phyloP scores from a whole-genome alignment of 2,888 invertebrate genomes.

The Colostygia pectinataria region DNA sequence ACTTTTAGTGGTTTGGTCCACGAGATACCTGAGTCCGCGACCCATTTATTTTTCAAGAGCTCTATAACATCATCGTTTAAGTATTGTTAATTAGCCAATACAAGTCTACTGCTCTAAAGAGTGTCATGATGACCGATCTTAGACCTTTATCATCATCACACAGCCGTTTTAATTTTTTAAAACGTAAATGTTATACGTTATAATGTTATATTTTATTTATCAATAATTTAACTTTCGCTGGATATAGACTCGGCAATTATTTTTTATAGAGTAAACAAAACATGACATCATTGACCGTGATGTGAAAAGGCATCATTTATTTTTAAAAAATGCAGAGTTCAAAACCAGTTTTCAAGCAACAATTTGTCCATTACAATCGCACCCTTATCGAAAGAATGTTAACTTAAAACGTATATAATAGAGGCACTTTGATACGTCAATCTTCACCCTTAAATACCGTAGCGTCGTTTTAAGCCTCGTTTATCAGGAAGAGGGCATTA shows the following conservation, averaged over 20 bases:
- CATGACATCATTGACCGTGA: too few species aligned
- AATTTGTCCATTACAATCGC: conserved; percentile 12
- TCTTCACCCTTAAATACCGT: conserved; percentile 20
- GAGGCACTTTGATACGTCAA: conserved; percentile 23
- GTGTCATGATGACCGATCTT: too few species aligned
- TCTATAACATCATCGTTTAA: too few species aligned
- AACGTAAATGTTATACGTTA: too few species aligned
- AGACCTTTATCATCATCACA: too few species aligned
- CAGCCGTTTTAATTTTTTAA: too few species aligned
- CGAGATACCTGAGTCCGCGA: conserved; percentile 4
- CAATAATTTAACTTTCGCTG: too few species aligned
- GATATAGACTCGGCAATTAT: too few species aligned
- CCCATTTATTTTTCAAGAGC: not conserved
- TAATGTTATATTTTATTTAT: too few species aligned
- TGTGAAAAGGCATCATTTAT: not conserved
- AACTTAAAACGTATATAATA: conserved; percentile 18
- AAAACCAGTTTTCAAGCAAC: conserved; percentile 14
- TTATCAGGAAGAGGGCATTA: conserved; percentile 38
- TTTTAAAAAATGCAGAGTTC: not conserved
- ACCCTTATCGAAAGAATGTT: conserved; percentile 19
- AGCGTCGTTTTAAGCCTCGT: conserved; percentile 21
- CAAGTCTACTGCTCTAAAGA: too few species aligned
- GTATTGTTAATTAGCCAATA: too few species aligned
- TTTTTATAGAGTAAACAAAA: too few species aligned
- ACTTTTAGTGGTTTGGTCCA: conserved; percentile 40